These are phyloP conservation scores for Bradypus variegatus DNA, from an alignment of 2,797 vertebrate genomes.

Conservation along the genomic window DNA sequence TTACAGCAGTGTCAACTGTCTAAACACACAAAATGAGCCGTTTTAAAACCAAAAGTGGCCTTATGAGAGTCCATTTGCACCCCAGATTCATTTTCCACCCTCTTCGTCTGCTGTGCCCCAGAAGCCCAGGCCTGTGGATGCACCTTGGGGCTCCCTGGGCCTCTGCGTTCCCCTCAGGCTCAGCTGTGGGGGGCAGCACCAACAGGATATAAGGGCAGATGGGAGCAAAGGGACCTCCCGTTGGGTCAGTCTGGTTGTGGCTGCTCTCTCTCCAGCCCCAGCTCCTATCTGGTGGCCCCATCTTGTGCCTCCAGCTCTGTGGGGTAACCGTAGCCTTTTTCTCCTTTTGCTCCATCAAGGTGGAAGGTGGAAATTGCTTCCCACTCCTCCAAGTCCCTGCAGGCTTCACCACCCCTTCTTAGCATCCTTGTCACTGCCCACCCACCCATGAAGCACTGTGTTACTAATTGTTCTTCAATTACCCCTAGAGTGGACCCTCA, in stretches of 20 bases:
- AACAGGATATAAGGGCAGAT: not conserved
- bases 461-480: not conserved
- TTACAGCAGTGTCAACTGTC: not conserved
- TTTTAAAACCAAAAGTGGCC: not conserved
- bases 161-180: not conserved
- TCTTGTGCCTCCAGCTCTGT: not conserved
- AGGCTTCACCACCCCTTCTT: not conserved
- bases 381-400: not conserved
- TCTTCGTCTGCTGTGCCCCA: not conserved
- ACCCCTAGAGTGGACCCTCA: not conserved
- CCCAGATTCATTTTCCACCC: not conserved
- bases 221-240: not conserved
- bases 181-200: not conserved
- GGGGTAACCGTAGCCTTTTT: too few species aligned
- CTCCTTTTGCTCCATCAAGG: not conserved
- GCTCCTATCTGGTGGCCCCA: not conserved
- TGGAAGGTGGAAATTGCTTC: not conserved
- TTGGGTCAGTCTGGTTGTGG: not conserved
- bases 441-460: not conserved
- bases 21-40: not conserved
- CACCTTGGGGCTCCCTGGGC: not conserved
- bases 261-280: not conserved
- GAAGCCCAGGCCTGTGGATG: not conserved
- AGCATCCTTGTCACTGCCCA: not conserved
- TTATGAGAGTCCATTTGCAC: not conserved